phyloP scores from a whole-genome alignment of 2,888 invertebrate genomes.

The Agrotis puta region DNA sequence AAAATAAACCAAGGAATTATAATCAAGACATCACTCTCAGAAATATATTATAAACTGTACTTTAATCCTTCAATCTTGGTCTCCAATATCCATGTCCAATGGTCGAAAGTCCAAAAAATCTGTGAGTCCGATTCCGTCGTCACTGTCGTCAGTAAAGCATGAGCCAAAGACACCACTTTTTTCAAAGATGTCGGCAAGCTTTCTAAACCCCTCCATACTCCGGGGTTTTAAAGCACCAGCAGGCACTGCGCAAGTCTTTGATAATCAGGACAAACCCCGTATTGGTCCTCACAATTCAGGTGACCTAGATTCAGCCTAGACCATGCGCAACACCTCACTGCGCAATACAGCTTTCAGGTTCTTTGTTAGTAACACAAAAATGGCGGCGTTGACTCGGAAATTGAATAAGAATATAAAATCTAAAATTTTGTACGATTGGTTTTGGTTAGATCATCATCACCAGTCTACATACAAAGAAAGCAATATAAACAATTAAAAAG shows the following conservation, averaged over 20 bases:
- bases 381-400: not conserved
- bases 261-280: not conserved
- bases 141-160: too few relatives aligned
- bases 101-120: too few relatives aligned
- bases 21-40: not conserved
- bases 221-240: not conserved
- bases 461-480: not conserved
- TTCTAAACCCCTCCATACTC: not conserved
- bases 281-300: slow-evolving; percentile 6
- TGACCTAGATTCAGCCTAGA: slow-evolving; percentile 26
- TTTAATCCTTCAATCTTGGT: not conserved
- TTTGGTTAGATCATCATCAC: not conserved
- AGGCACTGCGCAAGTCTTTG: slow-evolving; percentile 16
- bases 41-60: not conserved
- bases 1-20: not conserved
- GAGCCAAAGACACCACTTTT: not conserved
- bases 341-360: not conserved
- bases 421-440: too few relatives aligned
- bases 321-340: slow-evolving; percentile 20
- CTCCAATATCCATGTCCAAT: not conserved
- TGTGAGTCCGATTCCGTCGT: too few relatives aligned
- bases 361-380: slow-evolving; percentile 5
- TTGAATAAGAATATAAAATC: too few relatives aligned
- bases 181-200: not conserved
- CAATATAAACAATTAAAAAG: too few relatives aligned